Conservation (phyloP, 2,888 invertebrate species). For the Drosophila kambysellisi region DNA sequence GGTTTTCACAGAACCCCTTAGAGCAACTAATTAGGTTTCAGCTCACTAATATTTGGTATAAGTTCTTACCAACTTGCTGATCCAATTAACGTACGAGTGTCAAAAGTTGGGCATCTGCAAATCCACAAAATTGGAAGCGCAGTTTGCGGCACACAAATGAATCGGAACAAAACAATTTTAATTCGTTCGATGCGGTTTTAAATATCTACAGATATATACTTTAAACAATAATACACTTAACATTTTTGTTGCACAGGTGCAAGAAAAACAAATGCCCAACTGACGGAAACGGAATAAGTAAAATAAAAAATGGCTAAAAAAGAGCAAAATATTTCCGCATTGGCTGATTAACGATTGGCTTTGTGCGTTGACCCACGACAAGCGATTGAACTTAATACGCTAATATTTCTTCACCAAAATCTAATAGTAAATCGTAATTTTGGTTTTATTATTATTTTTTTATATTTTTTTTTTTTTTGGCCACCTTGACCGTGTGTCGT, state of each 20-base stretch:
- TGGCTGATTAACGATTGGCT: constrained; percentile 29
- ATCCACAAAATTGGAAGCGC: constrained; percentile 18
- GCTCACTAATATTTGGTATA: not conserved
- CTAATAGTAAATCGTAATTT: constrained; percentile 1
- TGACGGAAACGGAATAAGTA: constrained; percentile 14
- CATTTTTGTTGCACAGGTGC: not conserved
- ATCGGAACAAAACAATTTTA: constrained; percentile 1
- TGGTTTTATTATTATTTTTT: not conserved
- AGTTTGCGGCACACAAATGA: constrained; percentile 14
- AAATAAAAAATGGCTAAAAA: not conserved
- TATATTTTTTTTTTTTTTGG: constrained; percentile 1
- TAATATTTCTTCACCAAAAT: constrained; percentile 12
- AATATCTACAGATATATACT: not conserved
- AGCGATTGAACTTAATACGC: constrained; percentile 24
- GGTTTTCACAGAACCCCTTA: not conserved
- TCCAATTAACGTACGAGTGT: constrained; percentile 39
- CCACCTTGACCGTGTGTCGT: constrained; percentile 49
- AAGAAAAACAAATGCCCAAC: not conserved
- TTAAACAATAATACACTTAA: not conserved
- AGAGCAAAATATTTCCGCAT: constrained; percentile 39
- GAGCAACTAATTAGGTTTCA: not conserved
- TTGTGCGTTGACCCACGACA: constrained; percentile 7
- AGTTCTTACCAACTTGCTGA: not conserved
- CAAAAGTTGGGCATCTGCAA: constrained; percentile 22
- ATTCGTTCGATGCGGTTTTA: constrained; percentile 3